A percentile compares a stretch with the other conserved stretches of the same genome.
These are phyloP conservation scores for Anguilla obscura DNA, from an alignment of 2,797 vertebrate genomes.

Conservation along the genomic window DNA sequence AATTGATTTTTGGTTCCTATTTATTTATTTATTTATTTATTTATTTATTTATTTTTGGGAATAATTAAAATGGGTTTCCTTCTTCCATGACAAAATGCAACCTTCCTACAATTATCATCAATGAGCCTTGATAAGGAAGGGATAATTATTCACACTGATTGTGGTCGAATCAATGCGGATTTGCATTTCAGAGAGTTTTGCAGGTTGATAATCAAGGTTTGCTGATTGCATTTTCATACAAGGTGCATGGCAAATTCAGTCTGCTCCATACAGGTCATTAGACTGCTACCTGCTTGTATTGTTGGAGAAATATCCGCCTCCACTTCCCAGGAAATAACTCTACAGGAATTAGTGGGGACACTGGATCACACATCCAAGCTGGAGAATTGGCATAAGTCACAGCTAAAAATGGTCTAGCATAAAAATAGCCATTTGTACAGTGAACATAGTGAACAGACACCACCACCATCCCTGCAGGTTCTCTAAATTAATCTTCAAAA, in stretches of 20 bases:
- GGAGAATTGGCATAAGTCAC: neutral
- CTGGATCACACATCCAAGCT: neutral
- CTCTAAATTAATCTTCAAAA: neutral
- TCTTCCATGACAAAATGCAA: slow-evolving; percentile 32
- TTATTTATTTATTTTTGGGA: slow-evolving; percentile 1
- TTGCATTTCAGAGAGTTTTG: slow-evolving; percentile 54
- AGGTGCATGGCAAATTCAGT: neutral
- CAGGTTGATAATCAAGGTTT: slow-evolving; percentile 42
- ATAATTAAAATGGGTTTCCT: slow-evolving; percentile 29
- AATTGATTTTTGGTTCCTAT: slow-evolving; percentile 15
- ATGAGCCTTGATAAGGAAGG: slow-evolving; percentile 46
- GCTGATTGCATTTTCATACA: slow-evolving; percentile 50
- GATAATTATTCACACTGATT: slow-evolving; percentile 62
- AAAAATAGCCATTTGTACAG: neutral
- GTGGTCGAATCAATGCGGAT: slow-evolving; percentile 44
- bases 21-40: neutral
- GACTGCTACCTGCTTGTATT: neutral
- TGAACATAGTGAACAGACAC: neutral
- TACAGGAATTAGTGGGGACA: neutral
- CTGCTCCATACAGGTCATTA: neutral
- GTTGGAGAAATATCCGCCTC: neutral
- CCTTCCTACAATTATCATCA: slow-evolving; percentile 41
- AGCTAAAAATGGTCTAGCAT: neutral
- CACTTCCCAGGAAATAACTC: neutral
- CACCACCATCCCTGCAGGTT: neutral